These are phyloP conservation scores for Altica lythri DNA, from an alignment of 2,888 invertebrate species.

Conservation along the genomic window DNA sequence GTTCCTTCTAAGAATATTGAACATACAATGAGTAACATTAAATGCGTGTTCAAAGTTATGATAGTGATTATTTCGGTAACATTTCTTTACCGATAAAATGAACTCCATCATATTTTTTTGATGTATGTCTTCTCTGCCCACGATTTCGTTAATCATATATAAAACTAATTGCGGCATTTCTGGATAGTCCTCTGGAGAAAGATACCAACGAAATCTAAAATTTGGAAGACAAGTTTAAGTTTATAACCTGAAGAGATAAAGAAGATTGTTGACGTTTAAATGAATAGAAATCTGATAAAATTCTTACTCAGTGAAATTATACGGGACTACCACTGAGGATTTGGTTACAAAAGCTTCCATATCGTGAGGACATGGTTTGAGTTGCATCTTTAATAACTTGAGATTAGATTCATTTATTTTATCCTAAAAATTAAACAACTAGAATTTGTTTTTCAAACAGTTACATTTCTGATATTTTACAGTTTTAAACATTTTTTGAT, in stretches of 20 bases:
- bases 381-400: slow-evolving; percentile 59
- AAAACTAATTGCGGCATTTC: slow-evolving; percentile 62
- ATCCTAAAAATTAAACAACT: slow-evolving; percentile 50
- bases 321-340: slow-evolving; percentile 55
- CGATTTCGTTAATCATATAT: slow-evolving; percentile 61
- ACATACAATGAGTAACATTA: slow-evolving; percentile 67
- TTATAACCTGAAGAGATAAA: no score
- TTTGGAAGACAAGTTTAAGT: no score
- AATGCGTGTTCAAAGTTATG: slow-evolving; percentile 70
- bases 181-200: slow-evolving; percentile 58
- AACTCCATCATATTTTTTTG: slow-evolving; percentile 56
- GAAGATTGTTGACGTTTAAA: not conserved
- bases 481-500: slow-evolving; percentile 59
- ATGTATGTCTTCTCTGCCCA: slow-evolving; percentile 57
- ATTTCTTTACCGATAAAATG: slow-evolving; percentile 58
- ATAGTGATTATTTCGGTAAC: slow-evolving; percentile 63
- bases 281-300: not conserved
- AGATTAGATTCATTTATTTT: slow-evolving; percentile 43
- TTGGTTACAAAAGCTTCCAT: slow-evolving; percentile 57
- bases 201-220: slow-evolving; percentile 63
- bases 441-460: slow-evolving; percentile 31
- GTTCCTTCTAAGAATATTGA: slow-evolving; percentile 60
- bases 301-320: slow-evolving; percentile 59
- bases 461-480: slow-evolving; percentile 23
- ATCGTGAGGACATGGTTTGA: slow-evolving; percentile 62